Evolutionary conservation across 2,797 vertebrate genomes (phyloP).

Genomic region (Danio kyathit): DNA sequence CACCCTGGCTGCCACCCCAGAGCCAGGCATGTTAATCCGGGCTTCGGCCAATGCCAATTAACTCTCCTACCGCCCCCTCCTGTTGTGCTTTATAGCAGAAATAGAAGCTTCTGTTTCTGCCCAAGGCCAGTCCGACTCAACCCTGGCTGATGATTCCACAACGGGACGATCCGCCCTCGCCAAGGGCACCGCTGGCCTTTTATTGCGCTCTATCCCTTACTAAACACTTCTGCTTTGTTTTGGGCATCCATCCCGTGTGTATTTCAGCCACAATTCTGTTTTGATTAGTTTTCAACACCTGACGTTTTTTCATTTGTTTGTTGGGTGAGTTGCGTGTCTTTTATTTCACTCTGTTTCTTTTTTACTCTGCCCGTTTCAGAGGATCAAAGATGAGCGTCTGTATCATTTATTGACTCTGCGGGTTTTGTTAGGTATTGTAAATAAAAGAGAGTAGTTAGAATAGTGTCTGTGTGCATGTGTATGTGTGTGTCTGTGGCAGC

Average conservation of each 20-base stretch:
- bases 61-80: conserved; percentile 47
- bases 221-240: conserved; percentile 28
- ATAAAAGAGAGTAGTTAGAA: conserved; percentile 9
- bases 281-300: conserved; percentile 48
- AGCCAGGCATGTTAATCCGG: conserved; percentile 50
- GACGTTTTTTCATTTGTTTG: background rate
- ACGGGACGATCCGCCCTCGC: conserved; percentile 25
- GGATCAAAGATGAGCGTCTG: conserved; percentile 14
- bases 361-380: background rate
- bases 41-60: conserved; percentile 59
- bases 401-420: conserved; percentile 23
- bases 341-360: background rate
- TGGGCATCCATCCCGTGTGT: conserved; percentile 6
- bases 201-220: conserved; percentile 39
- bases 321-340: background rate
- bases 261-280: conserved; percentile 29
- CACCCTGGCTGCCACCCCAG: conserved; percentile 54
- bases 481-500: no score
- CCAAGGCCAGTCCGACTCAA: conserved; percentile 44
- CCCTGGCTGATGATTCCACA: conserved; percentile 48
- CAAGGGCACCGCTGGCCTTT: conserved; percentile 30
- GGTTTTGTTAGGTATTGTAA: conserved; percentile 6
- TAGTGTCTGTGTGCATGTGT: no score
- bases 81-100: conserved; percentile 43
- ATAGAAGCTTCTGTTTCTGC: conserved; percentile 49